These are phyloP conservation scores for Meloe dianella DNA, from an alignment of 2,888 invertebrate species.

Conservation along the genomic window DNA sequence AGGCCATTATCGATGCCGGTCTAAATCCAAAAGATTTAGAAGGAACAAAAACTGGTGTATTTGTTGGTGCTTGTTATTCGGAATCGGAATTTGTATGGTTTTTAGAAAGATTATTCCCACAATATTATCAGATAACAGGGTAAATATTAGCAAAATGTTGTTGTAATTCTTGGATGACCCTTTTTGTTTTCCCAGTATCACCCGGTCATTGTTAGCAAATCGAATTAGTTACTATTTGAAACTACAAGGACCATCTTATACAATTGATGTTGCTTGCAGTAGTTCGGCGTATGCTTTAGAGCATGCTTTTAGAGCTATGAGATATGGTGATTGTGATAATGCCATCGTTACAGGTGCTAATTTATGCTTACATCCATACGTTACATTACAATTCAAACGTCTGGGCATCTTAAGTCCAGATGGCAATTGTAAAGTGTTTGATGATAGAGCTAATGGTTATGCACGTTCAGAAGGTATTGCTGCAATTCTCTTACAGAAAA, in stretches of 20 bases:
- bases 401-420: constrained; percentile 78
- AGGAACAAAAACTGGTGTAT: constrained; percentile 79
- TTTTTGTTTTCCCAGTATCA: constrained; percentile 51
- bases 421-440: constrained; percentile 89
- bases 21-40: constrained; percentile 72
- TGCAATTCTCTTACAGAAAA: constrained; percentile 73
- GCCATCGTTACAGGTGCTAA: constrained; percentile 91
- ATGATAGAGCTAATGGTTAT: constrained; percentile 80
- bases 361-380: constrained; percentile 84
- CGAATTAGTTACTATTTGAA: constrained; percentile 89
- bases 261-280: constrained; percentile 94
- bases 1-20: constrained; percentile 68
- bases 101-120: constrained; percentile 64
- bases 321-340: constrained; percentile 82
- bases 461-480: constrained; percentile 78
- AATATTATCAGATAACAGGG: constrained; percentile 55
- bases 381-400: constrained; percentile 78
- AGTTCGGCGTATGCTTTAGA: constrained; percentile 89
- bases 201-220: constrained; percentile 91
- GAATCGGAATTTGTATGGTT: constrained; percentile 79
- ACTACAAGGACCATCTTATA: constrained; percentile 87
- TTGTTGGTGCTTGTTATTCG: constrained; percentile 77
- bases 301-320: constrained; percentile 76
- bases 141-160: constrained; percentile 43
- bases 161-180: background rate